Conservation (phyloP, 2,113 vertebrate genomes). For the Varanus salvator region DNA sequence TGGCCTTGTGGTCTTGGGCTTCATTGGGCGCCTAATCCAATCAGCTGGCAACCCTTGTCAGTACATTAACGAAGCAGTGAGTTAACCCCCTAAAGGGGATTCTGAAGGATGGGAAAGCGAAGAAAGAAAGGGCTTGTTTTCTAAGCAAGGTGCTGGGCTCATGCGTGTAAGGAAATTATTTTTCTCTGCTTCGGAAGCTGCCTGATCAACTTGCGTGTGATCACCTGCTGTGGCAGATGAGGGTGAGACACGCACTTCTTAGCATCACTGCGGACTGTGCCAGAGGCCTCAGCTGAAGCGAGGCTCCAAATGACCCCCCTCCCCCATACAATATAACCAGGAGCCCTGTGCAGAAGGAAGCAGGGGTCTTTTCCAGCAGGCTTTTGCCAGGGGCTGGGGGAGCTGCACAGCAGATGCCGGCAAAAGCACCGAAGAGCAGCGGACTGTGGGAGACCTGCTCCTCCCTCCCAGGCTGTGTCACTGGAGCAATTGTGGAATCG, state of each 20-base stretch:
- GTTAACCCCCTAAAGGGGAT: not conserved
- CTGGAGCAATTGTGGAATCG: not conserved
- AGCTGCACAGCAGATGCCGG: not conserved
- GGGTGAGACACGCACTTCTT: not conserved
- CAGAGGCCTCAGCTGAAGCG: not conserved
- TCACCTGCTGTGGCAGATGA: not conserved
- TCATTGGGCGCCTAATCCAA: slow-evolving; percentile 20
- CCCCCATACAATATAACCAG: too few species aligned
- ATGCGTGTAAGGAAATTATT: not conserved
- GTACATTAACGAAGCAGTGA: not conserved
- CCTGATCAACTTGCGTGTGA: not conserved
- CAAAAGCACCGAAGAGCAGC: not conserved
- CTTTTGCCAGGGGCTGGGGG: not conserved
- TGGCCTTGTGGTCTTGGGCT: not conserved
- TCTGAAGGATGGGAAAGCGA: too few species aligned
- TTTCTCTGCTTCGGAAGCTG: not conserved
- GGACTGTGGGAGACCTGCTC: not conserved
- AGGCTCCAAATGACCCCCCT: not conserved
- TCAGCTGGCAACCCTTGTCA: not conserved
- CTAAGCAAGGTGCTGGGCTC: not conserved
- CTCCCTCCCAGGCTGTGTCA: not conserved
- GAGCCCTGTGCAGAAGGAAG: not conserved
- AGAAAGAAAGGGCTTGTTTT: too few species aligned
- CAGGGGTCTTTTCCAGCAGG: not conserved
- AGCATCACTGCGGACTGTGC: too few species aligned